phyloP scores from a whole-genome alignment of 92 coral and sea anemone genomes.

The Desmophyllum pertusum region DNA sequence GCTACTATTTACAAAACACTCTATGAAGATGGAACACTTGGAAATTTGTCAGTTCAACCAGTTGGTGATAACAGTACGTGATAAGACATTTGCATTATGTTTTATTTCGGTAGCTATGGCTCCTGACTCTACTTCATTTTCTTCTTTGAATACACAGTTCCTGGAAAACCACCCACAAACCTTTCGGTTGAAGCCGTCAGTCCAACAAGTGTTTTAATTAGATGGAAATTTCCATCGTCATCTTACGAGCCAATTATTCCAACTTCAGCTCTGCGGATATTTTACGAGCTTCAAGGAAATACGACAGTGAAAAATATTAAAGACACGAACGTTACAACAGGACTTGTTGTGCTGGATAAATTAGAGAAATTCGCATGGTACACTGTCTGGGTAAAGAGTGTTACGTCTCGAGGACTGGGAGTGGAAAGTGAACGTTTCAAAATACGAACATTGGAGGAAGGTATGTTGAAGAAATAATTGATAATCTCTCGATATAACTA shows the following conservation, averaged over 20 bases:
- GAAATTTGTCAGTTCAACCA: slow-evolving; percentile 64
- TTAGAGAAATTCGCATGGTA: slow-evolving; percentile 58
- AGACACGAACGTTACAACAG: slow-evolving; percentile 5
- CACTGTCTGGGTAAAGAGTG: slow-evolving; percentile 53
- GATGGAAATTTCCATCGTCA: slow-evolving; percentile 4
- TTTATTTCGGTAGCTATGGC: no score
- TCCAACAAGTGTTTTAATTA: slow-evolving; percentile 41
- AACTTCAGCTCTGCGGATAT: slow-evolving; percentile 5
- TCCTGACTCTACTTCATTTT: no score
- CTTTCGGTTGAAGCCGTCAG: slow-evolving; percentile 43
- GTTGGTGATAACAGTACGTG: slow-evolving; percentile 67
- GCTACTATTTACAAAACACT: slow-evolving; percentile 73
- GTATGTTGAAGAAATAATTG: no score
- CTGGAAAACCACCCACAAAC: slow-evolving; percentile 71
- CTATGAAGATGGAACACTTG: slow-evolving; percentile 68
- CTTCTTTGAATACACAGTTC: slow-evolving; percentile 36
- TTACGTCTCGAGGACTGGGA: slow-evolving; percentile 66
- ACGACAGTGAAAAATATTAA: neutral
- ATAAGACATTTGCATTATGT: neutral
- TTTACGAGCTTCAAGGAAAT: slow-evolving; percentile 7
- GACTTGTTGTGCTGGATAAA: neutral
- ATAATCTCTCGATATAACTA: no score
- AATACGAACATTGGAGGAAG: slow-evolving; percentile 61
- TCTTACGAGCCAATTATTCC: slow-evolving; percentile 7
- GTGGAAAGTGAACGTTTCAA: slow-evolving; percentile 32